Percentiles rank a stretch among this genome's conserved stretches.
Evolutionary conservation across 2,888 invertebrate species (phyloP).

Genomic region (Stenoptilia bipunctidactyla): DNA sequence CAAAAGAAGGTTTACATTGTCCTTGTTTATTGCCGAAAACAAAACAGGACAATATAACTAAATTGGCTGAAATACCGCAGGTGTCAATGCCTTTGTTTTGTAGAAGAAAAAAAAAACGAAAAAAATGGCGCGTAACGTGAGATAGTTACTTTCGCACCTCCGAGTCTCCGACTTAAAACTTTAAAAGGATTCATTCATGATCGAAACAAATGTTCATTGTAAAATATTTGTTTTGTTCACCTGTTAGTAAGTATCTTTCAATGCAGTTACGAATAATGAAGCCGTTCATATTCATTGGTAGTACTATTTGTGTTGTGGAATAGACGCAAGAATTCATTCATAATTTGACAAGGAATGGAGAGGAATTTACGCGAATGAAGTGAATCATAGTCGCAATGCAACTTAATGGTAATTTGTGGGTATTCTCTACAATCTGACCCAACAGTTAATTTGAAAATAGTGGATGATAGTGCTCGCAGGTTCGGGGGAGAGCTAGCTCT

Average conservation of each 20-base stretch:
- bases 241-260: not conserved
- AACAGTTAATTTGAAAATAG: too few species aligned
- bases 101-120: slow-evolving; percentile 1
- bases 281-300: too few species aligned
- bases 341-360: too few species aligned
- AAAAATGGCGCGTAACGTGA: slow-evolving; percentile 2
- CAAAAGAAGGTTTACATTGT: slow-evolving; percentile 6
- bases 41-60: slow-evolving; percentile 2
- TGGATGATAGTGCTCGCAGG: too few species aligned
- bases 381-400: too few species aligned
- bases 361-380: too few species aligned
- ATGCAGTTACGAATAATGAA: slow-evolving; percentile 1
- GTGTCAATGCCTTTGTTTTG: slow-evolving; percentile 9
- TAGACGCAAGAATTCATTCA: too few species aligned
- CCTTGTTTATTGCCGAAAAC: slow-evolving; percentile 4
- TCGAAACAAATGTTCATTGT: slow-evolving; percentile 1
- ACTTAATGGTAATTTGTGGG: too few species aligned
- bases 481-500: too few species aligned
- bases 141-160: not conserved
- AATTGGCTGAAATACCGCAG: slow-evolving; percentile 9
- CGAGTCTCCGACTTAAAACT: not conserved
- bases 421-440: too few species aligned
- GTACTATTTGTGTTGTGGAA: too few species aligned
- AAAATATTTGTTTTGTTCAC: slow-evolving; percentile 1
- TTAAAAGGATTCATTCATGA: slow-evolving; percentile 7